Base-by-base conservation (phyloP, 2,113 vertebrate genomes). In the Pseudolaguvia tuberculata region DNA sequence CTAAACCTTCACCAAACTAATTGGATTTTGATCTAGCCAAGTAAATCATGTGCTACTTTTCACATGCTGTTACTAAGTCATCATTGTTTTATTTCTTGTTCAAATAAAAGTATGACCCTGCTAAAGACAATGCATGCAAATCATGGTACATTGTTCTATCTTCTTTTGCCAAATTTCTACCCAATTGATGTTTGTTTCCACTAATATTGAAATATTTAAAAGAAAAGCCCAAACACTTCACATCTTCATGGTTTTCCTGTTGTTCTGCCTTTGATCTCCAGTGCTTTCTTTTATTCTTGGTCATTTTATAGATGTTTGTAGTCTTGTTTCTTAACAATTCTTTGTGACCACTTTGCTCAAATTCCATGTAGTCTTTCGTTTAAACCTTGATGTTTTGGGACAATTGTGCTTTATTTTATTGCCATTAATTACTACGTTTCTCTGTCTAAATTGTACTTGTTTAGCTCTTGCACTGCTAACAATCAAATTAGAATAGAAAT, bases 401-500 rank as follows among this genome's bases (percentile, higher is more conserved):
- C 73, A 56, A 47, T 75, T 77, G 15, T 23, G 61, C 23, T 59
- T 51, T 68, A 62, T 55, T 59, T 58, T 72, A 42, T 63, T 58
- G 18, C 70, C 39, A 35, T 17, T 63, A 68, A 31, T 65, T 78
- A 27, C 52, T 63, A 29, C 15, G 71, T 66, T 79, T 71, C 69
- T 76, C 61, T 81, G 73, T 78, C 56, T 75, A 66, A 70, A 72
- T 62, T 74, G 74, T 51, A 72, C 59, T 78, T 78, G 50, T 48
- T 78, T 65, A 76, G 73, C 56, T 76, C 48, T 81, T 63, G 76
- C 73, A 63, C 55, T 78, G 72, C 72, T 75, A 81, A 80, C 50
- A 52, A 63, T 53, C 77, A 70, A 78, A 67, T 72, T 84, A 70
- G 82, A 85, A 78, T 86, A 84, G 84, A 77, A 76, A 72, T 88